phyloP scores from a whole-genome alignment of 2,113 vertebrate genomes.

The Tragulus kanchil region DNA sequence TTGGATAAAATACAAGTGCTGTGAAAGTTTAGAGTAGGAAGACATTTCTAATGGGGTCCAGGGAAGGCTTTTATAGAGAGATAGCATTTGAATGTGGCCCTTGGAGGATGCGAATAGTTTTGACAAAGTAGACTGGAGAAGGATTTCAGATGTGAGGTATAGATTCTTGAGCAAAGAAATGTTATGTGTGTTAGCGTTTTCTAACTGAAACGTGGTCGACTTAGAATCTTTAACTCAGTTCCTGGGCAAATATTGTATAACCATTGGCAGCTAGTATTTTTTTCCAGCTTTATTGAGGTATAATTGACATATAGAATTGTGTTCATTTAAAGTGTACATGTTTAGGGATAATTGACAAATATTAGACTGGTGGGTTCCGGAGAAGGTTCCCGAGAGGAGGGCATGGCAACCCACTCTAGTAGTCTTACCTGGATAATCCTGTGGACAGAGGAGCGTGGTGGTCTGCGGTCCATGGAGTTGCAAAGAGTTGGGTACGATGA shows the following conservation, averaged over 20 bases:
- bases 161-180: constrained; percentile 37
- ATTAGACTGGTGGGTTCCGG: too few species aligned
- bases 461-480: too few species aligned
- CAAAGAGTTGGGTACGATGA: too few species aligned
- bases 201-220: constrained; percentile 27
- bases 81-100: neutral
- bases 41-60: constrained; percentile 27
- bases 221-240: constrained; percentile 44
- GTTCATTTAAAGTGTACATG: constrained; percentile 10
- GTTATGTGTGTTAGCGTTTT: constrained; percentile 42
- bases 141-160: constrained; percentile 7
- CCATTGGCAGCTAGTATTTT: neutral
- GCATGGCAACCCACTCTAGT: too few species aligned
- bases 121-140: constrained; percentile 23
- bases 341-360: too few species aligned
- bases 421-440: too few species aligned
- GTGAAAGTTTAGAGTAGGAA: constrained; percentile 34
- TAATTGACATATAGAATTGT: neutral
- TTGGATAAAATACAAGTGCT: constrained; percentile 11
- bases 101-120: neutral
- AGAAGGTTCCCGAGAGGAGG: too few species aligned
- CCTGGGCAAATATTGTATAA: neutral
- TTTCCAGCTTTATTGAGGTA: neutral
- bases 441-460: too few species aligned
- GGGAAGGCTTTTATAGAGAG: constrained; percentile 21